Percentiles rank a stretch among this genome's conserved stretches.
Evolutionary conservation across 2,888 invertebrate genomes (phyloP).

Genomic region (Chrysotoxum bicinctum): DNA sequence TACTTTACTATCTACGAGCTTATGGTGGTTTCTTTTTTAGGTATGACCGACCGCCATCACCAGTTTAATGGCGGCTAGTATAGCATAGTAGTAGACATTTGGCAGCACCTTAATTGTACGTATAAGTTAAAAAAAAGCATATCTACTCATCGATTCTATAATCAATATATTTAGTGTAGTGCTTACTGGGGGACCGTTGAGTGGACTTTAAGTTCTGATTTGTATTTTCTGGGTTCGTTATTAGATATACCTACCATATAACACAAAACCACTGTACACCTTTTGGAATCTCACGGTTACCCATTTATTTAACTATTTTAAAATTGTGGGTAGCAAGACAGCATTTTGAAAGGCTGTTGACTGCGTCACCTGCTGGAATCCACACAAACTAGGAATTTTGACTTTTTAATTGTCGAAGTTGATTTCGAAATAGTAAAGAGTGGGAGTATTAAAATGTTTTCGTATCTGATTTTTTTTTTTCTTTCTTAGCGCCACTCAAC

Average conservation of each 20-base stretch:
- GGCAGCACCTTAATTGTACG: conserved; percentile 34
- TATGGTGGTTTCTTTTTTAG: conserved; percentile 26
- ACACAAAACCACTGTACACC: conserved; percentile 2
- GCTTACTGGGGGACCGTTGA: not conserved
- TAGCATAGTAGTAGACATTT: conserved; percentile 13
- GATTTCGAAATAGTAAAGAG: not conserved
- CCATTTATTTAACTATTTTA: not conserved
- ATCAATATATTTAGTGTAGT: conserved; percentile 23
- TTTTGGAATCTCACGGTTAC: conserved; percentile 7
- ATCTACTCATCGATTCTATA: conserved; percentile 43
- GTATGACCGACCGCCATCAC: conserved; percentile 18
- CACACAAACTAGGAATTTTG: conserved; percentile 29
- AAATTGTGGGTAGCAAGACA: not conserved
- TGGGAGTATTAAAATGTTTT: conserved; percentile 15
- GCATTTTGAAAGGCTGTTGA: conserved; percentile 2
- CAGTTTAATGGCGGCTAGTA: conserved; percentile 4
- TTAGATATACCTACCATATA: not conserved
- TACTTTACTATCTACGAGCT: conserved; percentile 51
- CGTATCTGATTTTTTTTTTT: not conserved
- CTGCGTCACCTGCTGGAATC: conserved; percentile 53
- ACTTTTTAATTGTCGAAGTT: conserved; percentile 7
- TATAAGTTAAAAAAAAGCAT: not conserved
- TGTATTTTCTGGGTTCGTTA: conserved; percentile 13
- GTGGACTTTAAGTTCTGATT: not conserved
- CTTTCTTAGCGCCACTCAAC: conserved; percentile 57